Percentiles rank a stretch among this genome's conserved stretches.
Evolutionary conservation across 30 jellyfish, hydroid and myxozoan species (phyloP).

Genomic region (Turritopsis dohrnii): DNA sequence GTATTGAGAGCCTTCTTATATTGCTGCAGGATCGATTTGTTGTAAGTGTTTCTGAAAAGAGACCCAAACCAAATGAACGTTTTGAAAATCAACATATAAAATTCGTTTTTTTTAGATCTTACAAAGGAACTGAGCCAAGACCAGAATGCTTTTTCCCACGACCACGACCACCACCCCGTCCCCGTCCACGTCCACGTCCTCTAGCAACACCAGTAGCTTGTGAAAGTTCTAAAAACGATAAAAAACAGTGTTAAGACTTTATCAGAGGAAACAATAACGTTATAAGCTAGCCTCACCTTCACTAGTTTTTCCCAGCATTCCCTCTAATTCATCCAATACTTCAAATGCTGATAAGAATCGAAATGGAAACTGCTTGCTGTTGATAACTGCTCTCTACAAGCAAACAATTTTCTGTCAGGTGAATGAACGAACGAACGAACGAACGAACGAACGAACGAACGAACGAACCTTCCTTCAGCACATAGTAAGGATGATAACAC

Average conservation of each 20-base stretch:
- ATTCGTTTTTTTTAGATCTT: not conserved
- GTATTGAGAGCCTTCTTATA: slow-evolving; percentile 74
- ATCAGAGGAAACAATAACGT: not conserved
- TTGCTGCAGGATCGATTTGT: slow-evolving; percentile 39
- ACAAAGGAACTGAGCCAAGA: slow-evolving; percentile 7
- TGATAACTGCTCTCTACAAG: slow-evolving; percentile 62
- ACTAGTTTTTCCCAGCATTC: not conserved
- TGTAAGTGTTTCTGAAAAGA: slow-evolving; percentile 33
- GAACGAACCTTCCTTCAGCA: too few species aligned
- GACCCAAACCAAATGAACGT: not conserved
- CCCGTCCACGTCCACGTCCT: slow-evolving; percentile 30
- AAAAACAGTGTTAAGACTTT: not conserved
- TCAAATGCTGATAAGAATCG: slow-evolving; percentile 89
- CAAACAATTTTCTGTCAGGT: too few species aligned
- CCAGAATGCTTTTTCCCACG: slow-evolving; percentile 20
- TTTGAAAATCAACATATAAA: not conserved
- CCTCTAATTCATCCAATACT: slow-evolving; percentile 48
- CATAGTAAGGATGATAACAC: too few species aligned
- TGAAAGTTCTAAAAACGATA: not conserved
- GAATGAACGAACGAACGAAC: too few species aligned
- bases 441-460: too few species aligned
- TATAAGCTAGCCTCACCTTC: not conserved
- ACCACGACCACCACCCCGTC: slow-evolving; percentile 41
- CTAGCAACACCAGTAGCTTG: not conserved
- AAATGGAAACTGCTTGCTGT: slow-evolving; percentile 90